Conservation (phyloP, 2,888 invertebrate species). For the Villa cingulata region DNA sequence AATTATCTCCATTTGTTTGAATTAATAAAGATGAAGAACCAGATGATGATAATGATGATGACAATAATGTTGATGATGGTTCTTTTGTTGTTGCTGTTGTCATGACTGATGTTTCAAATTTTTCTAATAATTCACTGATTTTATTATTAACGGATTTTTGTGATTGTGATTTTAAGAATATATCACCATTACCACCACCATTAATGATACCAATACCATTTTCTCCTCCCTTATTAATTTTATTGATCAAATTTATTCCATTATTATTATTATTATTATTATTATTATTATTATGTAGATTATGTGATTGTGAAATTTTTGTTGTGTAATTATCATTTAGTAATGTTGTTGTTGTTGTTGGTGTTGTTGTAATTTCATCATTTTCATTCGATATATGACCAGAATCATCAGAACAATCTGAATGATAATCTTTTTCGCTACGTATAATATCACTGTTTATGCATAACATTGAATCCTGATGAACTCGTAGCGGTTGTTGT, state of each 20-base stretch:
- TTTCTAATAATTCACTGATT: conserved; percentile 26
- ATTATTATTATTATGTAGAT: background rate
- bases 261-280: conserved; percentile 13
- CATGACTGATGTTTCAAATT: conserved; percentile 25
- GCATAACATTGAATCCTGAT: conserved; percentile 11
- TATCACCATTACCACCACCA: no score
- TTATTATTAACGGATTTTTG: conserved; percentile 18
- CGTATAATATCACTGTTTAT: conserved; percentile 9
- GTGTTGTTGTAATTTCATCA: conserved; percentile 27
- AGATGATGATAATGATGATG: background rate
- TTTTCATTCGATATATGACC: conserved; percentile 69
- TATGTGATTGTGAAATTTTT: background rate
- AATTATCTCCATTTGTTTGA: background rate
- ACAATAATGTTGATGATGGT: background rate
- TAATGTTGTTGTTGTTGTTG: conserved; percentile 10
- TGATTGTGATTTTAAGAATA: background rate
- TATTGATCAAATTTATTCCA: conserved; percentile 6
- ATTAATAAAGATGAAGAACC: background rate
- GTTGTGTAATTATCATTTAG: conserved; percentile 1
- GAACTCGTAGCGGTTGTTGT: conserved; percentile 8
- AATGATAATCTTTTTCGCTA: conserved; percentile 41
- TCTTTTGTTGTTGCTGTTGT: conserved; percentile 4
- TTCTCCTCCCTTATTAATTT: no score
- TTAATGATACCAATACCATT: no score
- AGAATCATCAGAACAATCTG: conserved; percentile 66